Conservation (phyloP, 1,140 invertebrate genomes). For the Drosophila kanapiae region DNA sequence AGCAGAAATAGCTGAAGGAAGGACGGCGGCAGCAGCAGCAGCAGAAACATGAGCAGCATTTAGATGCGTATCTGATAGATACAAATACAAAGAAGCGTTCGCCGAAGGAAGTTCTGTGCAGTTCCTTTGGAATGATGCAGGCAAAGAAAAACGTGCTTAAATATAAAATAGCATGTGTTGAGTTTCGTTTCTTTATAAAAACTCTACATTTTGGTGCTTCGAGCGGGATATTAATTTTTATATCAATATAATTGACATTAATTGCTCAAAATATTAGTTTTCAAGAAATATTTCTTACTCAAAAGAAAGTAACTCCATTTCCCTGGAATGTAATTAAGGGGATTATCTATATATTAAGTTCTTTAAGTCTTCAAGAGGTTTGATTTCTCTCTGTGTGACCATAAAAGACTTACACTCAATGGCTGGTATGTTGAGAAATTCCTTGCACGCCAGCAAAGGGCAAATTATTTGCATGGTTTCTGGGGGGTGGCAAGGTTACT, state of each 20-base stretch:
- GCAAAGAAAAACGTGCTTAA: not conserved
- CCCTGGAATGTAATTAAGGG: not conserved
- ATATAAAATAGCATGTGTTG: too few relatives aligned
- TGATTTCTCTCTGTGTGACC: slow-evolving; percentile 32
- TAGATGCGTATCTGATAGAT: slow-evolving; percentile 67
- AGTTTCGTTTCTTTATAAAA: too few relatives aligned
- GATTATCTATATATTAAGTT: not conserved
- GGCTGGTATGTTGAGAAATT: slow-evolving; percentile 68
- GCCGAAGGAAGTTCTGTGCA: slow-evolving; percentile 46
- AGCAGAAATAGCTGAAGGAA: slow-evolving; percentile 47
- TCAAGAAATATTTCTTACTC: too few relatives aligned
- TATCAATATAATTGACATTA: too few relatives aligned
- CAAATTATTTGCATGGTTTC: slow-evolving; percentile 68
- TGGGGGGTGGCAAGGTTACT: slow-evolving; percentile 6
- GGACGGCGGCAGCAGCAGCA: slow-evolving; percentile 9
- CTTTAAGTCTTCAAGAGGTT: not conserved
- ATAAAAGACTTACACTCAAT: slow-evolving; percentile 69
- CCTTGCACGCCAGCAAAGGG: slow-evolving; percentile 63
- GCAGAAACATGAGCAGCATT: slow-evolving; percentile 58
- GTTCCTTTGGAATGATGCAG: slow-evolving; percentile 14
- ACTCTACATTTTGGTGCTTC: too few relatives aligned
- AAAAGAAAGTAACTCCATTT: not conserved
- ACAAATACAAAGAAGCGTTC: slow-evolving; percentile 44
- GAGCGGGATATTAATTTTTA: too few relatives aligned
- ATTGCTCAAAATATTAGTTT: not conserved